Evolutionary conservation across 1,140 invertebrate species (phyloP).

Genomic region (Heliconius eleuchia): DNA sequence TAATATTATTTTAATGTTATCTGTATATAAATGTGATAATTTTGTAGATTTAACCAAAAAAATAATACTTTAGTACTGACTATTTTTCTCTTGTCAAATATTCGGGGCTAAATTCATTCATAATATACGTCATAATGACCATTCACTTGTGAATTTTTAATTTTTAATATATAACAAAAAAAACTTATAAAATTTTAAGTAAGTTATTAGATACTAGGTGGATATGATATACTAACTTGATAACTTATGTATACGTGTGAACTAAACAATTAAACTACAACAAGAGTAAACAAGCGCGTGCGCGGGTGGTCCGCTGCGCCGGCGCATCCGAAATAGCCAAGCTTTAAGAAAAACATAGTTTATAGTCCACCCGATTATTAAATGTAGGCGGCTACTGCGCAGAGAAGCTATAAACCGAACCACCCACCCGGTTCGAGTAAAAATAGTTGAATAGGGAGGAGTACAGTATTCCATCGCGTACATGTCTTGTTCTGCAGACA

Average conservation of each 20-base stretch:
- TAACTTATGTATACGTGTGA: conserved; percentile 44
- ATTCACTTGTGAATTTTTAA: too few species aligned
- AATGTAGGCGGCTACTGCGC: conserved; percentile 70
- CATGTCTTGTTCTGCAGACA: background rate
- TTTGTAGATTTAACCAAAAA: too few species aligned
- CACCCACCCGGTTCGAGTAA: conserved; percentile 63
- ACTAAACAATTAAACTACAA: conserved; percentile 57
- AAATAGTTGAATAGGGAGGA: conserved; percentile 47
- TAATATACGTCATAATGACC: too few species aligned
- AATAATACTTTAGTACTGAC: too few species aligned
- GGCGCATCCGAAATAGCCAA: conserved; percentile 66
- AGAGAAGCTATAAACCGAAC: conserved; percentile 58
- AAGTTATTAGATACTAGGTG: too few species aligned
- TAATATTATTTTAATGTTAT: too few species aligned
- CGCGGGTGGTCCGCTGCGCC: conserved; percentile 59
- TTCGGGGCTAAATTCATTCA: too few species aligned
- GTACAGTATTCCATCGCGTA: background rate
- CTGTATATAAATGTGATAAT: too few species aligned
- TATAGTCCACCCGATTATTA: conserved; percentile 68
- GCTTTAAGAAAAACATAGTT: conserved; percentile 76
- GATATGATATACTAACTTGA: too few species aligned
- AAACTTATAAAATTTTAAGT: too few species aligned
- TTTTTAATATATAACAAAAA: too few species aligned
- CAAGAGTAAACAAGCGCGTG: conserved; percentile 28
- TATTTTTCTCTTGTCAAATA: too few species aligned